phyloP scores from a whole-genome alignment of 1,140 invertebrate species.

The Bombus picipes region DNA sequence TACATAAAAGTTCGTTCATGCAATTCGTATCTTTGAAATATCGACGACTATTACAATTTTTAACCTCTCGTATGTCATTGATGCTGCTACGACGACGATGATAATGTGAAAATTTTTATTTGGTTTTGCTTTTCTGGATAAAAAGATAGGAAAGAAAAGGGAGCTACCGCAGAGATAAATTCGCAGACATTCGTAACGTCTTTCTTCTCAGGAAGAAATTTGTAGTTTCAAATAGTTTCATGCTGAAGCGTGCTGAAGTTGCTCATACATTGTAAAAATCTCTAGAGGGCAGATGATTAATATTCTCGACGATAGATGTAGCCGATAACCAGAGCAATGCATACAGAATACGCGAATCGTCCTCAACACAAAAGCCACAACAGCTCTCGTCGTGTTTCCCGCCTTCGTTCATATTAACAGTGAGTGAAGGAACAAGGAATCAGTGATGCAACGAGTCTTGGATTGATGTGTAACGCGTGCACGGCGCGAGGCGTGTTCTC shows the following conservation, averaged over 20 bases:
- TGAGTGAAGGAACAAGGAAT: background rate
- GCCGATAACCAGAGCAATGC: background rate
- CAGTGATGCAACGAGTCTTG: conserved; percentile 19
- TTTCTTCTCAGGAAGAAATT: background rate
- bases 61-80: too few relatives aligned
- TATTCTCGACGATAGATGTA: background rate
- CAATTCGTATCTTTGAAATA: too few relatives aligned
- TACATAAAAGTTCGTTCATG: too few relatives aligned
- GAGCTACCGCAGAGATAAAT: too few relatives aligned
- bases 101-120: too few relatives aligned
- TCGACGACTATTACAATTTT: too few relatives aligned
- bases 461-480: conserved; percentile 37
- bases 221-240: background rate
- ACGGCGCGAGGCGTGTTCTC: conserved; percentile 34
- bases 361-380: background rate
- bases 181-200: background rate
- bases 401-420: background rate
- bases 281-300: background rate
- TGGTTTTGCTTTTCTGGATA: too few relatives aligned
- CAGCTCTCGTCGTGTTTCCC: background rate
- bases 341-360: background rate
- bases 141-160: too few relatives aligned
- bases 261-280: background rate
- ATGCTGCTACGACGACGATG: too few relatives aligned
- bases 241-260: background rate